Evolutionary conservation across 2,113 vertebrate species (phyloP), one percentile per base, ranked within the genome.

Genomic region (Boulengeromyrus knoepffleri): DNA sequence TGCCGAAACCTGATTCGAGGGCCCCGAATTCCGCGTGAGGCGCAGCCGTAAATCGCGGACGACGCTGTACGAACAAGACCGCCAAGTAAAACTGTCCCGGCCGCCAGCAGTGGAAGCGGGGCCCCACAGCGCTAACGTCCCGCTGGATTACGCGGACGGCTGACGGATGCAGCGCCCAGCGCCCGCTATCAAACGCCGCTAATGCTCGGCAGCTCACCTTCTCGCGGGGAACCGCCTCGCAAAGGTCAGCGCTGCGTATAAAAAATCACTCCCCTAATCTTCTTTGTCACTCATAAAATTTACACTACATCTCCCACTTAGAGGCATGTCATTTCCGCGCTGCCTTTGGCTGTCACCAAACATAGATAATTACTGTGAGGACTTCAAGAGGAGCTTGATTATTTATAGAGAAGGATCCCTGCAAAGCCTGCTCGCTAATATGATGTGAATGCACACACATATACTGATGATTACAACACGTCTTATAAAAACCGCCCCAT

Each of bases 271-370:
- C 91, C 88, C 91, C 96, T 96, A 96, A 96, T 96, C 96, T 96
- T 90, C 93, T 96, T 96, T 96, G 96, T 96, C 95, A 96, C 95
- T 96, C 95, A 96, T 96, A 96, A 96, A 96, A 96, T 96, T 95
- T 96, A 96, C 95, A 96, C 95, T 95, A 95, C 95, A 95, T 95
- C 94, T 96, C 95, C 95, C 95, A 92, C 91, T 94, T 95, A 96
- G 95, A 95, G 93, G 92, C 93, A 93, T 96, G 96, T 96, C 96
- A 96, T 94, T 96, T 96, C 94, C 93, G 92, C 92, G 91, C 95
- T 94, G 94, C 94, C 96, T 93, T 94, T 93, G 95, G 95, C 95
- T 95, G 95, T 96, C 96, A 96, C 93, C 91, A 93, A 94, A 95
- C 95, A 92, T 93, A 93, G 95, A 94, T 96, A 96, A 96, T 95